A percentile compares a stretch with the other conserved stretches of the same genome.
phyloP scores from a whole-genome alignment of 37 sponge, comb jelly and placozoan genomes.

The Halisarca cf. caerulea region DNA sequence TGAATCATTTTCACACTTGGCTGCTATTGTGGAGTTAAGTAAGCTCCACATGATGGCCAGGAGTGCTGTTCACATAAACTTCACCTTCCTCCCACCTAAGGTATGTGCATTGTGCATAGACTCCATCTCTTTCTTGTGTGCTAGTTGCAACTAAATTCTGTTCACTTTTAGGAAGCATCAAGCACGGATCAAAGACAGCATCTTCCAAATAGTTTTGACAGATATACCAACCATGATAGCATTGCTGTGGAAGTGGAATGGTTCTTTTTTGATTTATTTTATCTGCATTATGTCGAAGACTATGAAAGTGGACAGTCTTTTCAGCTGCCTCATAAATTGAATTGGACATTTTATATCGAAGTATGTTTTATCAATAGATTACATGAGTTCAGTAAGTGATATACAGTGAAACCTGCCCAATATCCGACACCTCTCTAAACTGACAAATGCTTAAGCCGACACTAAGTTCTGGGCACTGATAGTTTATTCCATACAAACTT shows the following conservation, averaged over 20 bases:
- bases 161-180: neutral
- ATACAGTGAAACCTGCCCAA: too few relatives aligned
- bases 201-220: too few relatives aligned
- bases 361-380: too few relatives aligned
- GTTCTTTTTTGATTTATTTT: constrained; percentile 87
- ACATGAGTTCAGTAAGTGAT: constrained; percentile 1
- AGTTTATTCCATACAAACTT: too few relatives aligned
- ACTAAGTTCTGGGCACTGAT: too few relatives aligned
- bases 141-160: neutral
- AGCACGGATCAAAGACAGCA: too few relatives aligned
- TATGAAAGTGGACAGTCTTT: constrained; percentile 70
- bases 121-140: too few relatives aligned
- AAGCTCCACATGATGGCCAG: constrained; percentile 28
- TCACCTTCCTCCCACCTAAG: constrained; percentile 38
- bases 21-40: constrained; percentile 70
- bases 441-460: too few relatives aligned
- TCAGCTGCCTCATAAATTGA: constrained; percentile 54
- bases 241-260: constrained; percentile 68
- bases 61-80: constrained; percentile 38
- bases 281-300: constrained; percentile 82
- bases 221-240: too few relatives aligned
- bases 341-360: constrained; percentile 75
- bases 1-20: constrained; percentile 78
- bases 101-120: constrained; percentile 9
- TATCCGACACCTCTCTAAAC: too few relatives aligned